Evolutionary conservation across 2,113 vertebrate genomes (phyloP), one percentile per base, ranked within the genome.

Genomic region (Festucalex cinctus): DNA sequence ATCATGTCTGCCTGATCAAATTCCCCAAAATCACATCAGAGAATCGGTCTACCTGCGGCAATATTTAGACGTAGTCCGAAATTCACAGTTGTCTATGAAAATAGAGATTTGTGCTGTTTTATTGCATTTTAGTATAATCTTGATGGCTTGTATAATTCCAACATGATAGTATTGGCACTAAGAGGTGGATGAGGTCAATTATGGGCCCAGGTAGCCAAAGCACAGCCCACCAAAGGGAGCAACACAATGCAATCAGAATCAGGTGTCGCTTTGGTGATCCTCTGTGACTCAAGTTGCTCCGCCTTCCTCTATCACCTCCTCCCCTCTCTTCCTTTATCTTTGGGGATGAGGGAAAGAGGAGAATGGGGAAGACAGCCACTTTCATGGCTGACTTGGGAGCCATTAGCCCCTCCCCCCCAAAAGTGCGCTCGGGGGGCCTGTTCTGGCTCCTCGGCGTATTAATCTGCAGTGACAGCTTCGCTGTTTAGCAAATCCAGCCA

Each of bases 391-490:
- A 86, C 74, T 84, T 83, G 77, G 83, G 85, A 90, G 80, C 86
- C 83, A 87, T 90, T 88, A 87, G 84, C 75, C 88, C 83, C 81
- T 79, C 24, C 13, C 53, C 53, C 53, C 5, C 46, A 10, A 9
- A 41, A 5, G 73, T 85, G 86, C 68, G 75, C 75, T 73, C 4
- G 9, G 70, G n/a, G 6, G 7, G 66, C 74, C 80, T 81, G 74
- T 71, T 83, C 82, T 84, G 81, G 78, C 82, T 84, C 79, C 84
- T 78, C 82, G 86, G 80, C 51, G 85, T 91, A 87, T 93, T 92
- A 92, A 93, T 92, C 91, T 88, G 88, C 90, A 90, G 80, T 93
- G 92, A 92, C 92, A 92, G 90, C 79, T 87, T 82, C 84, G 85
- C 83, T 93, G 90, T 92, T 93, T 91, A 93, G 89, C 75, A 93